Percentiles rank a stretch among this genome's conserved stretches.
Evolutionary conservation across 1,140 invertebrate species (phyloP).

Genomic region (Mya arenaria): DNA sequence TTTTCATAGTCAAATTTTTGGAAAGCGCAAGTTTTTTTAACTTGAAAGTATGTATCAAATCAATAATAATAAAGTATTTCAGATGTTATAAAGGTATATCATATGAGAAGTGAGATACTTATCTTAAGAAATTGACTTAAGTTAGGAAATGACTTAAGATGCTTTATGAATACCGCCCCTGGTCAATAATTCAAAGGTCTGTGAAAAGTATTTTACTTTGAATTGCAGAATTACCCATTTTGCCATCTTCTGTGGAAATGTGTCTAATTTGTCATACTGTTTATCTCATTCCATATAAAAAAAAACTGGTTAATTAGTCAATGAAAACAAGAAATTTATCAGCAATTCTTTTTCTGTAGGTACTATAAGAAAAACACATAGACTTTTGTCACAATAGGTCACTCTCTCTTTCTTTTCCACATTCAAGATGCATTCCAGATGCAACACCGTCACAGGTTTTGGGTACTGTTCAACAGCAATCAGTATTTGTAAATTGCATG

Average conservation of each 20-base stretch:
- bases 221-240: background rate
- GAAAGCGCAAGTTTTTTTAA: too few relatives aligned
- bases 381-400: background rate
- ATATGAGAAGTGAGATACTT: too few relatives aligned
- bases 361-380: background rate
- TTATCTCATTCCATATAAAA: background rate
- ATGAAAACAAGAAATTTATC: background rate
- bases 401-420: background rate
- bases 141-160: too few relatives aligned
- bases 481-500: background rate
- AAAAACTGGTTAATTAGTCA: too few relatives aligned
- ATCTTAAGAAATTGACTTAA: too few relatives aligned
- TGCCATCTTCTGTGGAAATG: background rate
- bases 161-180: background rate
- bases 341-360: background rate
- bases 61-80: too few relatives aligned
- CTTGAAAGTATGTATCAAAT: too few relatives aligned
- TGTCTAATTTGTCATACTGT: background rate
- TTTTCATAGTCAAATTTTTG: too few relatives aligned
- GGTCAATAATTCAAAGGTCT: background rate
- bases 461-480: background rate
- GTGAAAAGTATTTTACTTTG: background rate
- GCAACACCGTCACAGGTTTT: background rate
- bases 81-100: too few relatives aligned
- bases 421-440: background rate